Conservation (phyloP, 2,113 vertebrate genomes). For the Chlorodrepanis virens region DNA sequence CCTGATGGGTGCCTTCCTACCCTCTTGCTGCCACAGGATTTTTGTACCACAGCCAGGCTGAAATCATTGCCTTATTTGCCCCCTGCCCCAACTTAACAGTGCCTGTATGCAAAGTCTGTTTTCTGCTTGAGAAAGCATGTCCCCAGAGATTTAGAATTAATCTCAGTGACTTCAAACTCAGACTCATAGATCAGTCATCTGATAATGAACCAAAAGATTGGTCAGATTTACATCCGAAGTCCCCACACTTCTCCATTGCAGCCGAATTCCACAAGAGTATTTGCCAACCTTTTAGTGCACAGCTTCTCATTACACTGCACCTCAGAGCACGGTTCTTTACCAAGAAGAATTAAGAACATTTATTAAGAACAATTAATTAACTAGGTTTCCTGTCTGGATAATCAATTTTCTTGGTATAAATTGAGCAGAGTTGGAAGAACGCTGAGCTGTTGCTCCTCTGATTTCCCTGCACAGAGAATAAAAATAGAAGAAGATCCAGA, state of each 20-base stretch:
- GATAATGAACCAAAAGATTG: neutral
- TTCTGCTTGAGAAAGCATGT: neutral
- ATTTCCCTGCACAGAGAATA: neutral
- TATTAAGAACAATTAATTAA: conserved; percentile 44
- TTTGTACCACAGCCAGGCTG: neutral
- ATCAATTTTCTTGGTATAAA: conserved; percentile 36
- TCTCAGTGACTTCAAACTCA: neutral
- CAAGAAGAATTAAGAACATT: too few species aligned
- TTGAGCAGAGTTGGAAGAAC: neutral
- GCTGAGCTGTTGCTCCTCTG: neutral
- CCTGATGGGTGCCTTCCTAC: fast-evolving
- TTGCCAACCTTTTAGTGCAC: neutral
- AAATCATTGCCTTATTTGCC: neutral
- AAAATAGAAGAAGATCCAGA: conserved; percentile 24
- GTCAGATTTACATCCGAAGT: neutral
- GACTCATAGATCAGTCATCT: neutral
- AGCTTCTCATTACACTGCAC: neutral
- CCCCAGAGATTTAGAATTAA: neutral
- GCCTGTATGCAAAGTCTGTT: neutral
- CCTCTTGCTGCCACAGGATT: neutral
- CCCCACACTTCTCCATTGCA: neutral
- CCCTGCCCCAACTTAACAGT: neutral
- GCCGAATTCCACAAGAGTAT: neutral
- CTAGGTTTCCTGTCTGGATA: neutral
- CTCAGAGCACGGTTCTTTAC: neutral